Conservation (phyloP, 2,113 vertebrate species). For the Gobius niger region DNA sequence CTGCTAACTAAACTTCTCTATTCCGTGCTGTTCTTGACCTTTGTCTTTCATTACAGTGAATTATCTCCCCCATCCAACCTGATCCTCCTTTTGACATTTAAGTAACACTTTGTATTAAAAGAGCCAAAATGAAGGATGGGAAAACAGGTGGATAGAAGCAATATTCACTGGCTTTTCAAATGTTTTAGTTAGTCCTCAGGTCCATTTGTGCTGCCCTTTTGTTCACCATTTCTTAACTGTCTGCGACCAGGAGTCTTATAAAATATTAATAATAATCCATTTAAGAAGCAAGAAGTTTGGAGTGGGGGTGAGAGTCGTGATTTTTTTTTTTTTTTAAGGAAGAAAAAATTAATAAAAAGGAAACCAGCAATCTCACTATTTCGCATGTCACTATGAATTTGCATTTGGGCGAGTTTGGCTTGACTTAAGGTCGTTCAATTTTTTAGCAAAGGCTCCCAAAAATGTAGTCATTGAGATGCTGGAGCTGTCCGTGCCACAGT, state of each 20-base stretch:
- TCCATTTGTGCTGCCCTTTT: neutral
- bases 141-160: neutral
- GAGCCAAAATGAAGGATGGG: neutral
- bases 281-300: neutral
- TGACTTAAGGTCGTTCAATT: neutral
- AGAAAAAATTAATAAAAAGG: neutral
- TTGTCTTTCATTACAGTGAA: too few relatives aligned
- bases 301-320: neutral
- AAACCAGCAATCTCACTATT: neutral
- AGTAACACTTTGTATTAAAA: neutral
- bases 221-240: neutral
- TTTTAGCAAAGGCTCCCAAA: neutral
- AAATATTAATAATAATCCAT: neutral
- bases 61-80: neutral
- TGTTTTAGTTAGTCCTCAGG: neutral
- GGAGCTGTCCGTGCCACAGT: neutral
- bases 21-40: too few relatives aligned
- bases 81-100: neutral
- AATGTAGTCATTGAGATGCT: neutral
- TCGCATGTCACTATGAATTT: neutral
- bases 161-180: neutral
- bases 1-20: too few relatives aligned
- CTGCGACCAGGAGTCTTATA: neutral
- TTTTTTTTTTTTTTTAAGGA: neutral
- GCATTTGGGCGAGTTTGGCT: neutral